Evolutionary conservation across 1,140 invertebrate genomes (phyloP).

Genomic region (Caligus rogercresseyi): DNA sequence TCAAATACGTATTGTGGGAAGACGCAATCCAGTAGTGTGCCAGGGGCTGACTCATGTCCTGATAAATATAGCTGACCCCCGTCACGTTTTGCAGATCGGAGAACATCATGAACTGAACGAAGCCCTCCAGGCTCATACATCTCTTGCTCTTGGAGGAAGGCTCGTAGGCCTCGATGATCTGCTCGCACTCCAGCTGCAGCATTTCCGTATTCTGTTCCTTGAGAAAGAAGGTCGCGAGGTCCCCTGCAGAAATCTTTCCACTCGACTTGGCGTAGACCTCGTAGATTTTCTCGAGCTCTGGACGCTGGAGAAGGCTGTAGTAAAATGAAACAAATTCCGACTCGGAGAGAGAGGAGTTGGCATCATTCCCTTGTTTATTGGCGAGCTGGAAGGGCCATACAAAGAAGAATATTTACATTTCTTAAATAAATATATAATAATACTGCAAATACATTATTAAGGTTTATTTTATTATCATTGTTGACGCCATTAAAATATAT

Average conservation of each 20-base stretch:
- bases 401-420: no score
- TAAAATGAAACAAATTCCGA: slow-evolving; percentile 40
- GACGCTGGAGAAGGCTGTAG: slow-evolving; percentile 32
- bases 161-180: slow-evolving; percentile 29
- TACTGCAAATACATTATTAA: no score
- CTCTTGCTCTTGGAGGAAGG: slow-evolving; percentile 28
- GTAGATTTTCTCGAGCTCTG: slow-evolving; percentile 36
- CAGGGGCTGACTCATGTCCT: slow-evolving; percentile 44
- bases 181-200: slow-evolving; percentile 25
- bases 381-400: no score
- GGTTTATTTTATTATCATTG: no score
- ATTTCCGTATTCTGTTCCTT: slow-evolving; percentile 27
- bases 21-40: slow-evolving; percentile 44
- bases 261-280: slow-evolving; percentile 29
- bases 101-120: slow-evolving; percentile 18
- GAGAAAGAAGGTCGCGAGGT: slow-evolving; percentile 29
- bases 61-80: slow-evolving; percentile 31
- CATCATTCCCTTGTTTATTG: neutral
- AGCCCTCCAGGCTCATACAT: slow-evolving; percentile 20
- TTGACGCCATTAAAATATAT: no score
- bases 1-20: slow-evolving; percentile 44
- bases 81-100: slow-evolving; percentile 26
- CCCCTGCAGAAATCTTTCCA: slow-evolving; percentile 24
- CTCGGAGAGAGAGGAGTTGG: slow-evolving; percentile 29
- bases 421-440: no score